Base-by-base conservation (phyloP, 2,113 vertebrate species). In the Gobio gobio region DNA sequence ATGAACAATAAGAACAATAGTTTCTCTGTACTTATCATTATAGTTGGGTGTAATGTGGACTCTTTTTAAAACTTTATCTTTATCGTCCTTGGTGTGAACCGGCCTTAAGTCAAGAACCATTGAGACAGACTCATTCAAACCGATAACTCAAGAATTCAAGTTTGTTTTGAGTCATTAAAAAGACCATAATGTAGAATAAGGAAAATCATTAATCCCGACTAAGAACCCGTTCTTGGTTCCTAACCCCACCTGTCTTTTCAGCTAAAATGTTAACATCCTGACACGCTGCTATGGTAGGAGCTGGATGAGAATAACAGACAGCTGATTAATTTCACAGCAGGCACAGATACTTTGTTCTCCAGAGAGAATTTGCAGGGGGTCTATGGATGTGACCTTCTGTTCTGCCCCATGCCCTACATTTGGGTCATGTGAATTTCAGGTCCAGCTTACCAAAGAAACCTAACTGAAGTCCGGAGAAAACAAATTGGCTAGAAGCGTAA, bases 211-310 rank as follows among this genome's bases (percentile, higher is more conserved):
- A 12, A 47, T 45, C 3, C 43, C 13, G 5, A 47, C n/a, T 36
- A 56, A n/a, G 8, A 40, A 78, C 10, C 5, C 12, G 22, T 2
- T 78, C 5, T 78, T 59, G 29, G 26, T 24, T 56, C 75, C 26
- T 16, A 43, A 63, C 14, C 5, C 8, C 12, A 47, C 22, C n/a
- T 24, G 36, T 45, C 22, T 45, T 43, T 78, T 78, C 26, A 79
- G 22, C 13, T 45, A 26, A 63, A 79, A 79, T 79, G 36, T 79
- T 45, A 79, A 63, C 77, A 79, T 78, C 76, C 76, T 59, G 54
- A 63, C n/a, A 61, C 22, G 18, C 40, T 43, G 51, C 49, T 43
- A n/a, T 78, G 58, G 3, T 45, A 45, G 36, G 40, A 79, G 22
- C 36, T 40, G 14, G 22, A 79, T 63, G n/a, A 79, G 58, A 10